phyloP scores from a whole-genome alignment of 1,140 invertebrate species.

The Himalopsyche phryganea region DNA sequence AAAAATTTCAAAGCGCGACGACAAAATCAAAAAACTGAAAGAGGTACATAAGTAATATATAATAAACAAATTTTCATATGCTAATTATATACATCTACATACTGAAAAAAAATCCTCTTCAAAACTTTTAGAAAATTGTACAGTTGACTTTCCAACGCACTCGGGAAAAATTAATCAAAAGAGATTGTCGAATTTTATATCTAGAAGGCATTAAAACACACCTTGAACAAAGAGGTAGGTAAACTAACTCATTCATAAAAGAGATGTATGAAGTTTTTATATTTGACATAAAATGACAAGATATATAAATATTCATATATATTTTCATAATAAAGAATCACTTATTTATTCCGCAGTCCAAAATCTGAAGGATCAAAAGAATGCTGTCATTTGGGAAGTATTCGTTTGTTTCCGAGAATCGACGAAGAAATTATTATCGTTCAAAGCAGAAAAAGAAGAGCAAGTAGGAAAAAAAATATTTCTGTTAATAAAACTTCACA shows the following conservation, averaged over 20 bases:
- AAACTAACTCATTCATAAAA: too few species aligned
- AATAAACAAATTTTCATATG: too few species aligned
- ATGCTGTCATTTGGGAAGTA: constrained; percentile 8
- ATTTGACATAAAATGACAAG: too few species aligned
- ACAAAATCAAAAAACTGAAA: constrained; percentile 38
- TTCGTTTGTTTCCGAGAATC: constrained; percentile 9
- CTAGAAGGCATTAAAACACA: background rate
- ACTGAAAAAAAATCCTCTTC: too few species aligned
- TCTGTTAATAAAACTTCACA: too few species aligned
- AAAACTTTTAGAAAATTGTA: constrained; percentile 22
- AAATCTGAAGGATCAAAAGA: constrained; percentile 17
- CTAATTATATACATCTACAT: too few species aligned
- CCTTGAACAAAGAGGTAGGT: constrained; percentile 15
- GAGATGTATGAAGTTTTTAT: too few species aligned
- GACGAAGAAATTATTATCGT: constrained; percentile 9
- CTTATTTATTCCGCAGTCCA: too few species aligned
- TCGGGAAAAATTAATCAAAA: constrained; percentile 1
- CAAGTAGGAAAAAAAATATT: too few species aligned
- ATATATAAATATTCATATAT: too few species aligned
- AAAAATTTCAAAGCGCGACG: constrained; percentile 40
- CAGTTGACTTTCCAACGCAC: background rate
- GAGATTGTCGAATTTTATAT: constrained; percentile 7
- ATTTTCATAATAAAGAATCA: too few species aligned
- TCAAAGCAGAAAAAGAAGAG: constrained; percentile 19
- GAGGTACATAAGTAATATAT: constrained; percentile 40